Base-by-base conservation (phyloP, 2,888 invertebrate genomes). In the Gymnoscelis rufifasciata region DNA sequence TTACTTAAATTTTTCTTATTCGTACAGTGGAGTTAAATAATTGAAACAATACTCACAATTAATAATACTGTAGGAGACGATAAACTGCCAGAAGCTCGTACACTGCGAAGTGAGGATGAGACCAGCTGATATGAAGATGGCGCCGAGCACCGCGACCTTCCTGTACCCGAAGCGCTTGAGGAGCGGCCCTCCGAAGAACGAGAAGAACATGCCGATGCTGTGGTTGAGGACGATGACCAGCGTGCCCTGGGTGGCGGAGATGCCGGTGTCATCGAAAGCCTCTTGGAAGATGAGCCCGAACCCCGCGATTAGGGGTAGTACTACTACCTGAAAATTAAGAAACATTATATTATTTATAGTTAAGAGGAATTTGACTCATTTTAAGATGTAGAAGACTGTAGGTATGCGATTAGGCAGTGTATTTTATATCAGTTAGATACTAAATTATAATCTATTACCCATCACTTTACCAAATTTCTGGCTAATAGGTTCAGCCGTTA, bases 221-320 rank as follows among this genome's bases (percentile, higher is more conserved):
- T 91, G 90, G 68, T 93, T 93, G 10, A 91, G 74, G 57, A 91
- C 92, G 41, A 93, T 90, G 33, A 93, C 90, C 13, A 92, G 75
- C 1, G 92, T 88, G 4, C 90, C 89, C 62, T 93, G 90, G 0
- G 91, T 91, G 0, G 90, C 90, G 8, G 90, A 79, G 45, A 93
- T 74, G 3, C 88, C 88, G 1, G 91, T 77, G 3, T 84, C 81
- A 1, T 71, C 71, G 59, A 93, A 92, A 3, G 89, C 89, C 60
- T 91, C 90, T 79, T 91, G 91, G 64, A 92, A 92, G 15, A 93
- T 81, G 41, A 93, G 79, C n/a, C 91, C 92, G 59, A 93, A 93
- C 41, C 89, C 89, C 62, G 92, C 90, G 48, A 92, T 83, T 10
- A 92, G 78, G 4, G 92, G 91, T 6, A 92, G 81, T 4, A 89